Percentiles rank a stretch among this genome's conserved stretches.
phyloP scores from a whole-genome alignment of 2,113 vertebrate genomes.

The Leptobrachium ailaonicum region DNA sequence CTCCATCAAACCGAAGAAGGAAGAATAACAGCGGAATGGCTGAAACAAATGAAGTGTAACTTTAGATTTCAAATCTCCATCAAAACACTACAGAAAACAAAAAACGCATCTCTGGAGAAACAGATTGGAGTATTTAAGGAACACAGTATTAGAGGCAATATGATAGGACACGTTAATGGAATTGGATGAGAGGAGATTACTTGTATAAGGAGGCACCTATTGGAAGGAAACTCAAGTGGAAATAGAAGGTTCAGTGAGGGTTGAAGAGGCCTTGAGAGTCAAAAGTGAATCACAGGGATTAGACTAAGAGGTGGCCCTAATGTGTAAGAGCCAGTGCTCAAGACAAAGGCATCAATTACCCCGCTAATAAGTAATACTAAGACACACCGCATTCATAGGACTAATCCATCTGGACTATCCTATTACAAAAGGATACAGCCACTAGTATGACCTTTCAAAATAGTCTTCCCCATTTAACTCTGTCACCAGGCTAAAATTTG shows the following conservation, averaged over 20 bases:
- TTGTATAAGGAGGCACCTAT: neutral
- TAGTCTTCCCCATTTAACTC: neutral
- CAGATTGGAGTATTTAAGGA: neutral
- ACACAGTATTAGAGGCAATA: slow-evolving; percentile 14
- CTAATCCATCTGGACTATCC: neutral
- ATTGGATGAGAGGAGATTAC: slow-evolving; percentile 20
- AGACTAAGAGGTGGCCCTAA: slow-evolving; percentile 3
- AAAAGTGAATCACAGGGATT: slow-evolving; percentile 15
- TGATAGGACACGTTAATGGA: slow-evolving; percentile 29
- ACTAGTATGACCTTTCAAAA: neutral
- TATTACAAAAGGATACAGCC: neutral
- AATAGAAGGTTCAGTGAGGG: slow-evolving; percentile 20
- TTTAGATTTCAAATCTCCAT: neutral
- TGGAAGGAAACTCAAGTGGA: slow-evolving; percentile 26
- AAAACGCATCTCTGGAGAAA: neutral
- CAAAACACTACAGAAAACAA: neutral
- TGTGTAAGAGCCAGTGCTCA: neutral
- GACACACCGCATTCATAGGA: neutral
- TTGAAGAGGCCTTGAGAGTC: slow-evolving; percentile 5
- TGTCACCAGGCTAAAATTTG: too few relatives aligned
- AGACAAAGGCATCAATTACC: slow-evolving; percentile 14
- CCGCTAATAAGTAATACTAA: neutral
- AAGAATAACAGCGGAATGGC: neutral
- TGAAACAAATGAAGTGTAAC: neutral
- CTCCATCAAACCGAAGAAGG: slow-evolving; percentile 11